Base-by-base conservation (phyloP, 2,888 invertebrate species). In the Desoria tigrina region DNA sequence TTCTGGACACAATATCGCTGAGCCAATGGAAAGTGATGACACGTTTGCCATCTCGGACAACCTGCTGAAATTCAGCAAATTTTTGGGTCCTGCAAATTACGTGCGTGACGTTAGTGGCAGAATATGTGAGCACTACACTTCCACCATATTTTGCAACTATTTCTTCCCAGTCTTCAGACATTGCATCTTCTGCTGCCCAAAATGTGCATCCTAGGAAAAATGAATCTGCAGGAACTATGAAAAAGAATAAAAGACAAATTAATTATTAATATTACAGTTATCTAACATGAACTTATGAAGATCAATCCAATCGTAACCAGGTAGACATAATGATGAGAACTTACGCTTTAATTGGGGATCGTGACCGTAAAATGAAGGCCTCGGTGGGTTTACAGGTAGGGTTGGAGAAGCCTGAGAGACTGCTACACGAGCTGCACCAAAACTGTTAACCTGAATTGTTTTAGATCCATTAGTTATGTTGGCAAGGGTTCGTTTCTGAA, bases 131-230 rank as follows among this genome's bases (percentile, higher is more conserved):
- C 9, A 94, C 94, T 42, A 96, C 87, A 78, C 94, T 92, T 2
- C 95, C 96, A 9, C 94, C 94, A 79, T 90, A 87, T 67, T 89
- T 86, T 64, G 86, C 85, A 60, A 94, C 90, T 0, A 88, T 86
- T 81, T 87, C 86, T 73, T 85, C 81, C 90, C 90, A 90, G 68
- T 77, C 80, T 74, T 75, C 79, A 77, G 61, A 78, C 79, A 37
- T 80, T 23, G 14, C 6, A 68, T 75, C 80, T 28, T 72, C 62
- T 2, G 73, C 68, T 2, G 69, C 63, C 75, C 74, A 90, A 79
- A 98, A 97, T 39, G 95, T 90, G 80, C 96, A 97, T 7, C 96
- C 97, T 37, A 95, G 83, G 53, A 98, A 82, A 81, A 94, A 96
- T 61, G 94, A 83, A 77, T 95, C 93, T 0, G 90, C 87, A 11